Evolutionary conservation across 2,888 invertebrate species (phyloP), one percentile per base, ranked within the genome.

Genomic region (Oscheius sp.): DNA sequence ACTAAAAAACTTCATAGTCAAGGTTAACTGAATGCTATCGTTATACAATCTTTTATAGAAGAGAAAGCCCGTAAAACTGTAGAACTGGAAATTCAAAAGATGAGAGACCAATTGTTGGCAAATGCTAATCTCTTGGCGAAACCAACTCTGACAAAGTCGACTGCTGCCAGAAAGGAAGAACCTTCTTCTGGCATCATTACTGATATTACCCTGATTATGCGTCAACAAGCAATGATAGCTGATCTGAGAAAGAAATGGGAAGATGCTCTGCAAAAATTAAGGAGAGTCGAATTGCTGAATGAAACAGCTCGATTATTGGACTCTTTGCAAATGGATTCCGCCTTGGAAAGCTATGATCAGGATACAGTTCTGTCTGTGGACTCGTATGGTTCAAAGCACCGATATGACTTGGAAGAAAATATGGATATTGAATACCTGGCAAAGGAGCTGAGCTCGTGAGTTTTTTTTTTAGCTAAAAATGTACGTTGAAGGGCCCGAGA

Each of bases 51-150:
- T 26, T n/a, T 68, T 73, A 8, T 54, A 72, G 82, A 80, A 70
- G 45, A 68, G 41, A 20, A 63, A 17, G 66, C 61, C n/a, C 65
- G 77, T 8, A 66, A 65, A 26, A 70, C 65, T 17, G 68, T 77
- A 26, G 82, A 83, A 45, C 47, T 66, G 8, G 77, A 80, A 61
- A 57, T 77, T 30, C 44, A 61, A 0, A 75, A 77, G 54, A 81
- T 83, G 83, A 51, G 79, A 22, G 81, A 81, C 28, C 83, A 83
- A 49, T 73, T 83, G 44, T 65, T 81, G 57, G 70, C 72, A 28
- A 83, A 83, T 28, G 83, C 80, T 17, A 75, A 75, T 65, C 70
- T 83, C 17, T 73, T 83, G 30, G 80, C 78, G 20, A 74, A 72
- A 8, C 75, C 73, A 8, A 70, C 74, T 8, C 75, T 80, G 69